phyloP scores from a whole-genome alignment of 1,140 invertebrate genomes.

The Drosophila hydei region DNA sequence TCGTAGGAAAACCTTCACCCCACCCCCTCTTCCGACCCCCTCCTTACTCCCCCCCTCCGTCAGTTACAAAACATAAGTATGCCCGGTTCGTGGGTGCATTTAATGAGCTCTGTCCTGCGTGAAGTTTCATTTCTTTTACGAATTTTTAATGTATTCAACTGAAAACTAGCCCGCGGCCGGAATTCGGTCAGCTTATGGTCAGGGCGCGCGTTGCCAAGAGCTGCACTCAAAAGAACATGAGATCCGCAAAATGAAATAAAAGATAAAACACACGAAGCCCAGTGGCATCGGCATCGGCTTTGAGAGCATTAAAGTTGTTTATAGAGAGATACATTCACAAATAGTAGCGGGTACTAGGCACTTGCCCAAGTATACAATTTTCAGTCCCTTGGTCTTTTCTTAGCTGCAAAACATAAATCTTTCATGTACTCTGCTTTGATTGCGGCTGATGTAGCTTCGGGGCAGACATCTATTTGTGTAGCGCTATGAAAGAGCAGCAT shows the following conservation, averaged over 20 bases:
- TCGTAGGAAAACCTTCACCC: slow-evolving; percentile 13
- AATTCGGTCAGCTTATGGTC: slow-evolving; percentile 50
- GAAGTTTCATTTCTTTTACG: slow-evolving; percentile 32
- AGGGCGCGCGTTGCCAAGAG: slow-evolving; percentile 13
- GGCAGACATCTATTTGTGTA: slow-evolving; percentile 6
- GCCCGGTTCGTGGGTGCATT: slow-evolving; percentile 38
- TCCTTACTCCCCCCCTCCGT: background rate
- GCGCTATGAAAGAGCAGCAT: background rate
- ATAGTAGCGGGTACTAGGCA: background rate
- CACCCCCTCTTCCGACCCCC: background rate
- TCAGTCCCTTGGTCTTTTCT: slow-evolving; percentile 11
- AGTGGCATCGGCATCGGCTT: slow-evolving; percentile 32
- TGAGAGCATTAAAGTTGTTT: slow-evolving; percentile 50
- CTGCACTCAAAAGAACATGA: slow-evolving; percentile 8
- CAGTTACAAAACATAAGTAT: slow-evolving; percentile 18
- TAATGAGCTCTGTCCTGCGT: slow-evolving; percentile 45
- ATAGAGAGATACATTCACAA: slow-evolving; percentile 17
- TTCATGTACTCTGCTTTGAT: slow-evolving; percentile 33
- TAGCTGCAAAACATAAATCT: slow-evolving; percentile 26
- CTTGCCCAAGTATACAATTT: slow-evolving; percentile 21
- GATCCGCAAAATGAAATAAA: slow-evolving; percentile 2
- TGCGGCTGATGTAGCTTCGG: slow-evolving; percentile 18
- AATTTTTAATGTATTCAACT: slow-evolving; percentile 56
- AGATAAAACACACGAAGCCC: slow-evolving; percentile 9
- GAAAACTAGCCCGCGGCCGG: slow-evolving; percentile 56